These are phyloP conservation scores for Characodon lateralis DNA, from an alignment of 2,797 vertebrate species.

Conservation along the genomic window DNA sequence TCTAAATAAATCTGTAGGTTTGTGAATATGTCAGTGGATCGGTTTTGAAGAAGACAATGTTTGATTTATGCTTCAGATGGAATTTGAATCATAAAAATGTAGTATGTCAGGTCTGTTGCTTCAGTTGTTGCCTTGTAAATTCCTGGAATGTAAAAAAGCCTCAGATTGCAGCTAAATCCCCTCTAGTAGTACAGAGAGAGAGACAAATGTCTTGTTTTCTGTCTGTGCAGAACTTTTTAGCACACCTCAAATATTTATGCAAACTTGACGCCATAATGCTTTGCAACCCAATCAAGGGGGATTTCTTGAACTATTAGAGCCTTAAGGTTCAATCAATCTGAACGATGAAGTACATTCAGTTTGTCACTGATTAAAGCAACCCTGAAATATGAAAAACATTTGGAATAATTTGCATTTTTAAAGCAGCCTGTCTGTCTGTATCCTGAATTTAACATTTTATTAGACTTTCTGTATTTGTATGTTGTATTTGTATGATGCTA, in stretches of 20 bases:
- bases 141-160: constrained; percentile 42
- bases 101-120: constrained; percentile 40
- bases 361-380: neutral
- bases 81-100: constrained; percentile 11
- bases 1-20: neutral
- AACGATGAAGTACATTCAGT: neutral
- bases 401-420: neutral
- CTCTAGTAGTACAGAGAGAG: neutral
- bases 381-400: neutral
- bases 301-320: constrained; percentile 13
- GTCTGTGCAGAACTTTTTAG: neutral
- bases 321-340: neutral
- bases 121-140: constrained; percentile 36
- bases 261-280: constrained; percentile 31
- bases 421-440: neutral
- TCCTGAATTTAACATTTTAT: neutral
- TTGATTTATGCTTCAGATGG: constrained; percentile 10
- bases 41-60: neutral
- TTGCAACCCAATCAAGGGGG: constrained; percentile 42
- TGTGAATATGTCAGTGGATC: neutral
- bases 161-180: neutral
- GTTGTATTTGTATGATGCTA: neutral
- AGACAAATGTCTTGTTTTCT: neutral
- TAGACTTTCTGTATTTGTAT: neutral
- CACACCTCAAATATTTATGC: constrained; percentile 11